These are phyloP conservation scores for Xestia c-nigrum DNA, from an alignment of 2,888 invertebrate species.

Conservation along the genomic window DNA sequence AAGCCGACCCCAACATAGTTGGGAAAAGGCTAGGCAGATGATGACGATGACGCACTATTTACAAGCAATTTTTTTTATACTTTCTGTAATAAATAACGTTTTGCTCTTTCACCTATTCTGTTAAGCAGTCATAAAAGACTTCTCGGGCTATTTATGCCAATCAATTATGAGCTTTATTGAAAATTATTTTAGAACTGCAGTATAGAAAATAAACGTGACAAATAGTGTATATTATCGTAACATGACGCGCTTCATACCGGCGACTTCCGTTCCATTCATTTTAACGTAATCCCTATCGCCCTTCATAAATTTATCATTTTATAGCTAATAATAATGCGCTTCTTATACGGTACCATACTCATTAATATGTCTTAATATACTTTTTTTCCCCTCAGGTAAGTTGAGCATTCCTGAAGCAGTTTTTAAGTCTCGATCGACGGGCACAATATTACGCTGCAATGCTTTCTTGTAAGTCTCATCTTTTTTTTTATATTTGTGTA, in stretches of 20 bases:
- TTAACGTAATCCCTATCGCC: constrained; percentile 64
- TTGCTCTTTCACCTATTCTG: not conserved
- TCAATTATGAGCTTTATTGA: constrained; percentile 37
- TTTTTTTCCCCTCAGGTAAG: constrained; percentile 80
- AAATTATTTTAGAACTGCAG: constrained; percentile 30
- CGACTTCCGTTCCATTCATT: constrained; percentile 67
- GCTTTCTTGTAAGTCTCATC: constrained; percentile 55
- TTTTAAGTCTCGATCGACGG: constrained; percentile 40
- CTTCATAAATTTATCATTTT: constrained; percentile 69
- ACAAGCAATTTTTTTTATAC: not conserved
- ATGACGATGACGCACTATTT: not conserved
- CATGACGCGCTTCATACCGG: constrained; percentile 52
- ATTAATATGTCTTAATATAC: constrained; percentile 66
- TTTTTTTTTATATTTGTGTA: constrained; percentile 41
- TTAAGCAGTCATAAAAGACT: not conserved
- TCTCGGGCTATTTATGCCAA: constrained; percentile 1
- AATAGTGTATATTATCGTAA: constrained; percentile 26
- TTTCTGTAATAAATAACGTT: not conserved
- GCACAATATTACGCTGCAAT: constrained; percentile 48
- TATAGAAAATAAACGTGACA: constrained; percentile 46
- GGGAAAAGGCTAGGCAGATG: too few relatives aligned
- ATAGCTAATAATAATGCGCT: constrained; percentile 67
- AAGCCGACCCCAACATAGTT: too few relatives aligned
- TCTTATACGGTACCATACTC: constrained; percentile 68
- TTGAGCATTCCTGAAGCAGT: constrained; percentile 51